These are phyloP conservation scores for Leptarthrus brevirostris DNA, from an alignment of 2,888 invertebrate genomes.

Conservation along the genomic window DNA sequence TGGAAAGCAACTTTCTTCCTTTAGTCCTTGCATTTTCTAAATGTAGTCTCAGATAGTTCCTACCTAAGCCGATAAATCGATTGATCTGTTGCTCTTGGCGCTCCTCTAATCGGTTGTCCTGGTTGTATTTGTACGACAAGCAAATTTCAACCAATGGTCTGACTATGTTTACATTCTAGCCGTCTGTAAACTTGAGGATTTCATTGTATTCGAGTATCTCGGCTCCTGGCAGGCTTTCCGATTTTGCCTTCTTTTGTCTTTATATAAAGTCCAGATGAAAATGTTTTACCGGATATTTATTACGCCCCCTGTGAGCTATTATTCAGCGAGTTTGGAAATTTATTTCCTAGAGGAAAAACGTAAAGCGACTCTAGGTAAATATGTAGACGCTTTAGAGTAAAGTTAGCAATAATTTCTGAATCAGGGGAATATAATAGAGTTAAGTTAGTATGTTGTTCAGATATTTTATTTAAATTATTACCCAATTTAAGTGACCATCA, in stretches of 20 bases:
- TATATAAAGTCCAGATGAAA: constrained; percentile 38
- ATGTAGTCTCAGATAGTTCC: constrained; percentile 38
- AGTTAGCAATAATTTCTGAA: constrained; percentile 13
- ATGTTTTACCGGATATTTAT: constrained; percentile 36
- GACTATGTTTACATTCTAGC: background rate
- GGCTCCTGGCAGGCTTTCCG: background rate
- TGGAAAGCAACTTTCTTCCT: constrained; percentile 31
- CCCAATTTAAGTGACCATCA: constrained; percentile 19
- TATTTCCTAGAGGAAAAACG: constrained; percentile 20
- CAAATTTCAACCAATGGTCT: constrained; percentile 8
- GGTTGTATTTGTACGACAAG: background rate
- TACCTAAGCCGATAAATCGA: constrained; percentile 52
- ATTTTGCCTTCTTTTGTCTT: background rate
- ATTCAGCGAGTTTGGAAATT: constrained; percentile 44
- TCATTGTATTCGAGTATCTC: constrained; percentile 7
- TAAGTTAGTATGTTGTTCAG: background rate
- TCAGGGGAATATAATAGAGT: constrained; percentile 31
- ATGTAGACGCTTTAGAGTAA: constrained; percentile 10
- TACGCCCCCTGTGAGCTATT: constrained; percentile 46
- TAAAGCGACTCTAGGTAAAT: constrained; percentile 18
- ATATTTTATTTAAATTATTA: constrained; percentile 10
- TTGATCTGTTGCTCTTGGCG: constrained; percentile 51
- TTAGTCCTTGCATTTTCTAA: constrained; percentile 33
- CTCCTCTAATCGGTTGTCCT: constrained; percentile 2
- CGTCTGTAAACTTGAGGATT: constrained; percentile 1